Evolutionary conservation across 2,797 vertebrate genomes (phyloP).

Genomic region (Alauda arvensis): DNA sequence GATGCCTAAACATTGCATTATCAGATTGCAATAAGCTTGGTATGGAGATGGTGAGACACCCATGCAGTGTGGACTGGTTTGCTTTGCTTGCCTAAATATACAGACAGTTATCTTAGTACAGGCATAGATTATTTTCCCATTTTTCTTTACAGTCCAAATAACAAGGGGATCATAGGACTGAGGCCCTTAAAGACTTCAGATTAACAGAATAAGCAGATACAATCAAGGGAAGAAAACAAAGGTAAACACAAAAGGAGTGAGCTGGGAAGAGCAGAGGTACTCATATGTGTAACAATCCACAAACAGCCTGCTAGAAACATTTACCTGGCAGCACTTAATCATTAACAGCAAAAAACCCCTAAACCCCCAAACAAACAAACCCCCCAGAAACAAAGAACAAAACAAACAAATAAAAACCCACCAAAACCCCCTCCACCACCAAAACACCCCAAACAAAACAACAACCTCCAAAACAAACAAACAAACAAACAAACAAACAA

Average conservation of each 20-base stretch:
- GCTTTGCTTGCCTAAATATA: background rate
- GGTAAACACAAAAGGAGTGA: background rate
- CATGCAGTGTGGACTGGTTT: accelerated
- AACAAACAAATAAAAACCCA: background rate
- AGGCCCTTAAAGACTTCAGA: background rate
- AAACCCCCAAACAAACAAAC: background rate
- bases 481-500: too few species aligned
- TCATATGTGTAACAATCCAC: accelerated
- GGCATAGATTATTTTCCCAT: background rate
- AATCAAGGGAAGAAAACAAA: background rate
- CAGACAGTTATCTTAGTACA: background rate
- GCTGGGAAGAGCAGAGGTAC: background rate
- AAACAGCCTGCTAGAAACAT: background rate
- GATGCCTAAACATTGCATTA: background rate
- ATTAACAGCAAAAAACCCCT: background rate
- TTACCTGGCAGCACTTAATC: background rate
- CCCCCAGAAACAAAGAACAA: background rate
- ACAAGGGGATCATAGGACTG: background rate
- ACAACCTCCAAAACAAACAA: background rate
- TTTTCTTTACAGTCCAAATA: background rate
- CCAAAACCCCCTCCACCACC: too few species aligned
- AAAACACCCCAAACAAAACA: background rate
- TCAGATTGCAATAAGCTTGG: background rate
- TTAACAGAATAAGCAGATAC: background rate
- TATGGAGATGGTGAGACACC: background rate